Evolutionary conservation across 23 tunicate genomes (phyloP), one percentile per base, ranked within the genome.

Genomic region (Phallusia fumigata): DNA sequence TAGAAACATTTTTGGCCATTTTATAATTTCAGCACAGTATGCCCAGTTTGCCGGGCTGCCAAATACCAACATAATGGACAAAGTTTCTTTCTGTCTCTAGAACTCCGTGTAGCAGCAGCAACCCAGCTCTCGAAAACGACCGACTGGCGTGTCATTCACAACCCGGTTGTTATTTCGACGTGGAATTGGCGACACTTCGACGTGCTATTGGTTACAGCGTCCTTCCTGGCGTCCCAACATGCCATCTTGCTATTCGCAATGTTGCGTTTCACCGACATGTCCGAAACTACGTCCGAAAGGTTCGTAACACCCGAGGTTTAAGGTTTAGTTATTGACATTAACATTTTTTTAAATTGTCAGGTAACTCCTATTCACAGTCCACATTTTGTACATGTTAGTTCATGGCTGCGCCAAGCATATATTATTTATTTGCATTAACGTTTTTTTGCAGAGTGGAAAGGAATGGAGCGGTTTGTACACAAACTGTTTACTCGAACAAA

Each of bases 391-490:
- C n/a, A n/a, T n/a, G n/a, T n/a, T n/a, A n/a, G n/a, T n/a, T n/a
- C n/a, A n/a, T n/a, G n/a, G n/a, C n/a, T n/a, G n/a, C n/a, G n/a
- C n/a, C n/a, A n/a, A n/a, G n/a, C n/a, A n/a, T n/a, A n/a, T n/a
- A n/a, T n/a, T n/a, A n/a, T n/a, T n/a, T n/a, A n/a, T n/a, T n/a
- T n/a, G n/a, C n/a, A n/a, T n/a, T n/a, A n/a, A n/a, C n/a, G n/a
- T n/a, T n/a, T n/a, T n/a, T n/a, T n/a, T n/a, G n/a, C n/a, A 81
- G 84, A 65, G 58, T 52, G 52, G 76, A 35, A 24, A 33, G 18
- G 12, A 12, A 12, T 92, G 97, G 97, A 92, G 87, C 73, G 88
- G 88, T 5, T 33, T 87, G 31, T 65, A 82, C 76, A 92, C 91
- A 30, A 35, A 76, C 0, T 92, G 97, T 36, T 76, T 92, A 13